Conservation (phyloP, 2,113 vertebrate genomes). For the Chiloscyllium plagiosum region DNA sequence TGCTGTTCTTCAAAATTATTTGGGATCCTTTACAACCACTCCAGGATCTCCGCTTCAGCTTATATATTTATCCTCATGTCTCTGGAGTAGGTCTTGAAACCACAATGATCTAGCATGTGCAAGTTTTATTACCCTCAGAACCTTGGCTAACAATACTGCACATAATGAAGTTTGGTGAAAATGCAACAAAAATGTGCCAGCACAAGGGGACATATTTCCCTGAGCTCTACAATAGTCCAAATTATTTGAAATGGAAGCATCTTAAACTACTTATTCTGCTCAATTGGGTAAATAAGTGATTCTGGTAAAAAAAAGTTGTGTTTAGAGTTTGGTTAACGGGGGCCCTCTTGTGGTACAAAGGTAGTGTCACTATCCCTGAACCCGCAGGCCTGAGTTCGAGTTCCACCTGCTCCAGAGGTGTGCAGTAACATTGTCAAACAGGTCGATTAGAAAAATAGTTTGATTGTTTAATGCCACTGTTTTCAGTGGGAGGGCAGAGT, state of each 20-base stretch:
- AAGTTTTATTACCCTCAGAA: too few species aligned
- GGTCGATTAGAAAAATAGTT: too few species aligned
- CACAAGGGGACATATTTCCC: not conserved
- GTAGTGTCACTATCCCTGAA: too few species aligned
- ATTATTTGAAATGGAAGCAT: not conserved
- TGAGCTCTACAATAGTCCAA: not conserved
- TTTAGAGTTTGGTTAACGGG: not conserved
- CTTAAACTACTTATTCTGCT: not conserved
- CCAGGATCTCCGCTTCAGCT: not conserved
- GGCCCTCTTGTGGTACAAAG: too few species aligned
- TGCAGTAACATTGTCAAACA: too few species aligned
- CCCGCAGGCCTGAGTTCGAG: too few species aligned
- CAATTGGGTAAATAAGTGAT: not conserved
- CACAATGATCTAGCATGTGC: not conserved
- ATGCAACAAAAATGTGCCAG: not conserved
- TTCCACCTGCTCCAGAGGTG: too few species aligned
- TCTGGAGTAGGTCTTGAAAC: not conserved
- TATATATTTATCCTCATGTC: not conserved
- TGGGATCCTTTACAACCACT: not conserved
- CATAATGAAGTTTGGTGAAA: not conserved
- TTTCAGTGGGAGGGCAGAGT: not conserved
- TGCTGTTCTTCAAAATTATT: not conserved
- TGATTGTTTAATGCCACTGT: not conserved
- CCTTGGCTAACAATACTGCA: not conserved
- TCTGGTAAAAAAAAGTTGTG: not conserved